These are phyloP conservation scores for Aphrocallistes beatrix DNA, from an alignment of 37 sponge, comb jelly and placozoan genomes.

Conservation along the genomic window DNA sequence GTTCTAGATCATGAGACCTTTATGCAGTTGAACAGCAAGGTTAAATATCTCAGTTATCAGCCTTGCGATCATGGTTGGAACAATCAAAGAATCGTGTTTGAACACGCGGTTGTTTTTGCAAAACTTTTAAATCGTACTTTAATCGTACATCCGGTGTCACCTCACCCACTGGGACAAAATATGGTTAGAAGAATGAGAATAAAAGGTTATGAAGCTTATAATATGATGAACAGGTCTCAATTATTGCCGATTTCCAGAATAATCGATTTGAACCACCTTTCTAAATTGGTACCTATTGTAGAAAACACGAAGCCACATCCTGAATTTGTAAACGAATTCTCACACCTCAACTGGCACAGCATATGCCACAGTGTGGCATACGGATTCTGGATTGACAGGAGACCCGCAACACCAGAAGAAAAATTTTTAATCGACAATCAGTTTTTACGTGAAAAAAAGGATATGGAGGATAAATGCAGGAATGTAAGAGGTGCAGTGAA, in stretches of 20 bases:
- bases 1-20: not conserved
- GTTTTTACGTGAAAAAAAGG: conserved; percentile 20
- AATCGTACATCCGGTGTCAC: conserved; percentile 62
- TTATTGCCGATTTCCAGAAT: conserved; percentile 47
- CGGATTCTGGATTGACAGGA: conserved; percentile 66
- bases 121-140: conserved; percentile 64
- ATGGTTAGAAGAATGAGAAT: not conserved
- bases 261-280: conserved; percentile 46
- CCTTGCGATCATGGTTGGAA: conserved; percentile 69
- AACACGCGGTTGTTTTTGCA: conserved; percentile 57
- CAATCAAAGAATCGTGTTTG: conserved; percentile 68
- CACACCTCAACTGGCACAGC: conserved; percentile 33
- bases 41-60: not conserved
- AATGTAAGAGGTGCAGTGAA: not conserved
- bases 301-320: conserved; percentile 34
- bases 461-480: conserved; percentile 25
- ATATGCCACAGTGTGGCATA: conserved; percentile 68
- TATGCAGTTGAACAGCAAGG: no score
- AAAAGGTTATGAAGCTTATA: conserved; percentile 57
- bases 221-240: conserved; percentile 31
- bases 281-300: conserved; percentile 32
- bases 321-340: conserved; percentile 33
- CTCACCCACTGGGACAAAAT: conserved; percentile 39
- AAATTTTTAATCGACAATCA: conserved; percentile 34
- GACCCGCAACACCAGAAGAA: conserved; percentile 24